Base-by-base conservation (phyloP, 2,113 vertebrate genomes). In the Apodemus sylvaticus region DNA sequence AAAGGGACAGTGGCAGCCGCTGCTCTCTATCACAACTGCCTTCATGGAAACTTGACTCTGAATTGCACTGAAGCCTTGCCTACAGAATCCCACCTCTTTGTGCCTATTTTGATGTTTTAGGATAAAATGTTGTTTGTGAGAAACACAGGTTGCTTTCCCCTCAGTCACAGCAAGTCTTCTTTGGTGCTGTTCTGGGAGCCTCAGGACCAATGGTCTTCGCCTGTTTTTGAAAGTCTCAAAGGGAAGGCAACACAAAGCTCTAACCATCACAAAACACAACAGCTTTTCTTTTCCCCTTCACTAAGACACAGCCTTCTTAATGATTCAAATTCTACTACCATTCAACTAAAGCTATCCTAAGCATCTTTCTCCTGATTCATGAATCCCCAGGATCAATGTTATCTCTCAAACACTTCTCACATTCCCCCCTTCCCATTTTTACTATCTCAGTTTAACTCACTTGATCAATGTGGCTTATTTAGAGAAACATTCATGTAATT, bases 281-380 rank as follows among this genome's bases (percentile, higher is more conserved):
- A 51, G 53, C 5, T 11, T 78, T 78, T 34, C 53, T 70, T 31
- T 36, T 95, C 76, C 36, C 73, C 71, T 74, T 93, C 45, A 68
- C 22, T 97, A 36, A 82, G n/a, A 79, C 12, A 64, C 77, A 11
- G 70, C 29, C 79, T 76, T 36, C 48, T 71, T 85, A 88, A 90
- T 42, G 48, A 94, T 85, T 71, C 62, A 95, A 77, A 92, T 58
- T 58, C 10, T 60, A 48, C 9, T 81, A 82, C 20, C 95, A 92
- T 58, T 86, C 71, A 89, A 90, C 62, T 22, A 60, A 55, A 92
- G 94, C 5, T 2, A 77, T 39, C 24, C 13, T 90, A 89, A 78
- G 42, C 42, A 64, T 4, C 55, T 68, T 91, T 95, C 64, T 92
- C 48, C 70, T 74, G 39, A 96, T 93, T 78, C 31, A 16, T 10